Percentiles rank a stretch among this genome's conserved stretches.
Evolutionary conservation across 2,113 vertebrate genomes (phyloP).

Genomic region (Sinocyclocheilus grahami): DNA sequence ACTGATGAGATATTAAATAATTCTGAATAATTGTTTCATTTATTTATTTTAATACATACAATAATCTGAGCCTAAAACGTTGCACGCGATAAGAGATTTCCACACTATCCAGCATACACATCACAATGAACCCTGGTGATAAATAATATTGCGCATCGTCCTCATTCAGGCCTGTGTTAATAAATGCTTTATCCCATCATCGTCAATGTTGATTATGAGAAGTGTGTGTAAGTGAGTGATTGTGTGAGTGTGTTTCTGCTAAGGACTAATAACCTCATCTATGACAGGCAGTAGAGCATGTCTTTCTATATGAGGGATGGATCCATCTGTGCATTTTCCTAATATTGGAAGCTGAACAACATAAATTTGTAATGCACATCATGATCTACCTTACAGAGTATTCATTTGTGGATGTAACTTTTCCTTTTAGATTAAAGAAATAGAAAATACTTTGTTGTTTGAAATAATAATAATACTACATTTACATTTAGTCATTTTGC

Average conservation of each 20-base stretch:
- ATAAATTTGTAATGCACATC: conserved; percentile 48
- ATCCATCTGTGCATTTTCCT: conserved; percentile 50
- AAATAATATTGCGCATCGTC: background rate
- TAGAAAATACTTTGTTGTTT: background rate
- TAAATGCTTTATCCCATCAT: conserved; percentile 45
- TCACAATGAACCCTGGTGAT: background rate
- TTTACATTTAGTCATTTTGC: too few relatives aligned
- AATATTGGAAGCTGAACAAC: conserved; percentile 53
- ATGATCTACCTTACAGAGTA: conserved; percentile 50
- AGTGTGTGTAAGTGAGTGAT: conserved; percentile 35
- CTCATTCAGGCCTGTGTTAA: conserved; percentile 32
- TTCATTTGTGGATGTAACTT: conserved; percentile 39
- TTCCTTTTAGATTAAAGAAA: background rate
- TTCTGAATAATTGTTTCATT: too few relatives aligned
- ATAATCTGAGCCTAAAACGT: too few relatives aligned
- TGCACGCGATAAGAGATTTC: background rate
- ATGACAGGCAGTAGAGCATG: conserved; percentile 54
- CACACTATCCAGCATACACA: background rate
- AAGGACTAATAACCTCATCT: conserved; percentile 64
- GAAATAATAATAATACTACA: too few relatives aligned
- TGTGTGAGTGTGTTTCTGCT: conserved; percentile 44
- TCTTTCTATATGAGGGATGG: conserved; percentile 51
- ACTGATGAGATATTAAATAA: too few relatives aligned
- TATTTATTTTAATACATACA: too few relatives aligned
- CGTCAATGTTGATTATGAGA: conserved; percentile 49